Conservation (phyloP, 1,140 invertebrate species). For the Hestina assimilis region DNA sequence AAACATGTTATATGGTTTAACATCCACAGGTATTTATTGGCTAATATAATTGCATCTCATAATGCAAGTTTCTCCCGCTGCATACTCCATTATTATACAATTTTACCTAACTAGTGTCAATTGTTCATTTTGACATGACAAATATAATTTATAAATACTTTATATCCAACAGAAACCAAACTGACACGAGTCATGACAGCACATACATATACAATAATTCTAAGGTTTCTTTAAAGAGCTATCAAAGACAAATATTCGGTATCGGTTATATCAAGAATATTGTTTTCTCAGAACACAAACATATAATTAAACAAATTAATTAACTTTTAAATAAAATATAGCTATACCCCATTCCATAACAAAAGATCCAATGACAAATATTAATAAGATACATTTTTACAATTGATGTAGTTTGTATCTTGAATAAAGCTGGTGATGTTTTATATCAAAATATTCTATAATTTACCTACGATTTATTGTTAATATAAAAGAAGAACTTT, state of each 20-base stretch:
- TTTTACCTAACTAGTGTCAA: conserved; percentile 15
- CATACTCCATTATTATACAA: background rate
- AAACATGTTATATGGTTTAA: conserved; percentile 24
- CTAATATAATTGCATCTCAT: conserved; percentile 2
- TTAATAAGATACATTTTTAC: too few relatives aligned
- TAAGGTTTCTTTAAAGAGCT: too few relatives aligned
- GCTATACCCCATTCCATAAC: too few relatives aligned
- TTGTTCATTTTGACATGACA: background rate
- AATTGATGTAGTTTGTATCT: too few relatives aligned
- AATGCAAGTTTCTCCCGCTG: background rate
- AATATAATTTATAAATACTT: background rate
- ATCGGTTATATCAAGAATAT: background rate
- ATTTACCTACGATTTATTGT: too few relatives aligned
- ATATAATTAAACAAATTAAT: conserved; percentile 7
- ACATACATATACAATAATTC: background rate
- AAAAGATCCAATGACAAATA: too few relatives aligned
- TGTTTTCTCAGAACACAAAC: conserved; percentile 8
- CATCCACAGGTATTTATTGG: conserved; percentile 13
- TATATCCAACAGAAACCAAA: background rate
- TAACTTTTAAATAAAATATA: conserved; percentile 4
- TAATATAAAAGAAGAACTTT: too few relatives aligned
- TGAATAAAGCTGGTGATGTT: too few relatives aligned
- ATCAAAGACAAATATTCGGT: background rate
- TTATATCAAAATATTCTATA: too few relatives aligned
- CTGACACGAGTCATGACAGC: background rate